Percentiles rank a stretch among this genome's conserved stretches.
Evolutionary conservation across 2,888 invertebrate species (phyloP).

Genomic region (Xanthorhoe designata): DNA sequence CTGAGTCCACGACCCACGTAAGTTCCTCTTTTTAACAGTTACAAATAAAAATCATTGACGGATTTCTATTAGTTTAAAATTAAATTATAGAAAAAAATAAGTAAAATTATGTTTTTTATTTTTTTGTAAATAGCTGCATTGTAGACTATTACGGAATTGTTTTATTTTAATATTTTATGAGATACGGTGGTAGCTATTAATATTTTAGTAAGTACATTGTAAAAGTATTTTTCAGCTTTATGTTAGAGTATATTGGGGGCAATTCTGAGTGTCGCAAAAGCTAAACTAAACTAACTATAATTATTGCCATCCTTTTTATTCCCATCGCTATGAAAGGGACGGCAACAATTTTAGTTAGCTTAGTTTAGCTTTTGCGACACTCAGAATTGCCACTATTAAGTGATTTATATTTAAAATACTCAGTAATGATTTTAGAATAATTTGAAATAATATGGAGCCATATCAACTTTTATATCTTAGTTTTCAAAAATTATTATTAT

Average conservation of each 20-base stretch:
- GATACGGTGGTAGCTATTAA: slow-evolving; percentile 52
- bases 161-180: slow-evolving; percentile 35
- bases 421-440: slow-evolving; percentile 34
- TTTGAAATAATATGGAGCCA: slow-evolving; percentile 39
- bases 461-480: slow-evolving; percentile 24
- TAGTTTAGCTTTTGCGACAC: too few relatives aligned
- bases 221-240: slow-evolving; percentile 53
- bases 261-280: too few relatives aligned
- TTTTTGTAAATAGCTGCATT: slow-evolving; percentile 30
- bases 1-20: neutral
- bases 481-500: neutral
- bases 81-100: neutral
- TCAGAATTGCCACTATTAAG: too few relatives aligned
- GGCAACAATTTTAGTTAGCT: too few relatives aligned
- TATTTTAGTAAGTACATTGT: slow-evolving; percentile 50
- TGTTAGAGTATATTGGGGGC: slow-evolving; percentile 43
- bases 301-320: too few relatives aligned
- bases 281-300: too few relatives aligned
- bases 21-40: slow-evolving; percentile 25
- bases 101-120: slow-evolving; percentile 22
- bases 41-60: slow-evolving; percentile 6
- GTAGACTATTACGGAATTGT: slow-evolving; percentile 20
- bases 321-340: too few relatives aligned
- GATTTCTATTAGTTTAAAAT: slow-evolving; percentile 6
- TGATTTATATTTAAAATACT: slow-evolving; percentile 49